Base-by-base conservation (phyloP, 2,113 vertebrate genomes). In the Caranx ignobilis region DNA sequence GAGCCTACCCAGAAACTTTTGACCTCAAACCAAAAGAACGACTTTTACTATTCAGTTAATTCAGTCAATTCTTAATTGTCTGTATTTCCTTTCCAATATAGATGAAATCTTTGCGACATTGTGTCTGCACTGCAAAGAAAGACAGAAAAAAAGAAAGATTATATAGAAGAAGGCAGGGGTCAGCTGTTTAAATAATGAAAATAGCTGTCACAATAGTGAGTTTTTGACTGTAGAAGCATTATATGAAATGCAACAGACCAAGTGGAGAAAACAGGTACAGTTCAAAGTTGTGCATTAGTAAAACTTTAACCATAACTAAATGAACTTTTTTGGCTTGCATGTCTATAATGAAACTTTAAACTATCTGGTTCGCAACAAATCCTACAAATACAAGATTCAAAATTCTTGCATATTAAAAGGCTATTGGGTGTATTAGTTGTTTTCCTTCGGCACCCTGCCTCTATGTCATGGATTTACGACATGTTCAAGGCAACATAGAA, bases 231-330 rank as follows among this genome's bases (percentile, higher is more conserved):
- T 26, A 26, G 26, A 26, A 26, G 1, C 26, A 26, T 26, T 26
- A 26, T 26, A 64, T 57, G 26, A 35, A 34, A 57, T 69, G 34
- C 48, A 9, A 11, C 5, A 39, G 13, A 31, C 6, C 16, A 32
- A 54, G 45, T 55, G 15, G 11, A 21, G 48, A 63, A 69, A 80
- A 61, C 57, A 72, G 71, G 43, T 77, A 56, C 34, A 57, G 8
- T 41, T 68, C 13, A 56, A 16, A 10, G 3, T 32, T 35, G 26
- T 26, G 26, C 26, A 26, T 26, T 26, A 26, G 26, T 26, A 26
- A 26, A 26, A 26, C 26, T 26, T 26, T 26, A 26, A 26, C 26
- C 26, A 26, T 26, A 26, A 26, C 26, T 26, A 26, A 1, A 26
- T 5, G 18, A n/a, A 45, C 5, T 15, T 2, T 39, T 66, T 34